Percentiles rank a stretch among this genome's conserved stretches.
Evolutionary conservation across 2,888 invertebrate genomes (phyloP).

Genomic region (Lamellibrachia columna): DNA sequence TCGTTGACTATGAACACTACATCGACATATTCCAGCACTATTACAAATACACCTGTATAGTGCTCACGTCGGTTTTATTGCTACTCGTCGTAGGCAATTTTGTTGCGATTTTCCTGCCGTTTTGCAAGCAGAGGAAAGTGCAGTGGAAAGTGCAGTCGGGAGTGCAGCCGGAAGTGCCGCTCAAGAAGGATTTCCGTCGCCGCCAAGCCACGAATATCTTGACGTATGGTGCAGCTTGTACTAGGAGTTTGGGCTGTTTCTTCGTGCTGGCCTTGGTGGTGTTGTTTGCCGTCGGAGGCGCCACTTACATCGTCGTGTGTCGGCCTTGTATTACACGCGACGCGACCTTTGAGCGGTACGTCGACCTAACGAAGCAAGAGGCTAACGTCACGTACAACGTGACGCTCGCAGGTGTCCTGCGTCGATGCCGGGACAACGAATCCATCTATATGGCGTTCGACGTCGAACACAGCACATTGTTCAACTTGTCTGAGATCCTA

Average conservation of each 20-base stretch:
- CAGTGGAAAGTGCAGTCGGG: too few relatives aligned
- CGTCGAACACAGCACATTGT: not conserved
- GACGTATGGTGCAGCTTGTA: not conserved
- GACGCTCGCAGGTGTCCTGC: not conserved
- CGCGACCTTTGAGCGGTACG: not conserved
- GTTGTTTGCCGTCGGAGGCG: not conserved
- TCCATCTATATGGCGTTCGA: not conserved
- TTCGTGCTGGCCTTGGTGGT: not conserved
- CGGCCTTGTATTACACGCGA: not conserved
- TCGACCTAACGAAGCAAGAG: not conserved
- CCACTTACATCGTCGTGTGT: not conserved
- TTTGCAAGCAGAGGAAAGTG: not conserved
- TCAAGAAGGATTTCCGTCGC: not conserved
- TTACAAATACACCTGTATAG: not conserved
- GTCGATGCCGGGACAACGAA: not conserved
- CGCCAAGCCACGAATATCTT: not conserved
- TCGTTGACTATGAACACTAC: not conserved
- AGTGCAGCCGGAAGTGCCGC: not conserved
- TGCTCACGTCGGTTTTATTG: not conserved
- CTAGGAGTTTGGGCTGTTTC: not conserved
- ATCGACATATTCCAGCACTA: not conserved
- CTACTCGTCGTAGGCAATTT: not conserved
- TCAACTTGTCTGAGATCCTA: not conserved
- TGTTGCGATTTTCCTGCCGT: not conserved
- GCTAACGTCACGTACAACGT: not conserved